These are phyloP conservation scores for Machimus atricapillus DNA, from an alignment of 2,888 invertebrate species.

Conservation along the genomic window DNA sequence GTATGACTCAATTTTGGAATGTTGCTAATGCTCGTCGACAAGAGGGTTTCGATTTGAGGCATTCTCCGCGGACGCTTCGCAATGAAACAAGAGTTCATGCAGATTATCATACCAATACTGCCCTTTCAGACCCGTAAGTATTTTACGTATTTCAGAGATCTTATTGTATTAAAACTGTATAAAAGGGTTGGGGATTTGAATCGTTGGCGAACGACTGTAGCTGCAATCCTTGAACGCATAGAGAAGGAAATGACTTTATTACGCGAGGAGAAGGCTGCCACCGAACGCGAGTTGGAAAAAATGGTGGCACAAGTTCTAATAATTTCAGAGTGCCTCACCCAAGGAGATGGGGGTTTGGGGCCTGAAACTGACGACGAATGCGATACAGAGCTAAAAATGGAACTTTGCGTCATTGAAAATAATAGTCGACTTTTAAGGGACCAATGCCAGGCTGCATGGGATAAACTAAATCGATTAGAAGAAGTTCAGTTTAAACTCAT, in stretches of 20 bases:
- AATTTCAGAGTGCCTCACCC: conserved; percentile 76
- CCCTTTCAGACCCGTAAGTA: conserved; percentile 71
- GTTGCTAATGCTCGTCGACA: conserved; percentile 71
- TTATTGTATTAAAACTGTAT: conserved; percentile 66
- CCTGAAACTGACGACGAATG: conserved; percentile 80
- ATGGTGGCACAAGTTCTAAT: conserved; percentile 72
- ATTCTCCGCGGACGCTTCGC: conserved; percentile 73
- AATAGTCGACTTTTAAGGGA: conserved; percentile 75
- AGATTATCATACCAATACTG: conserved; percentile 76
- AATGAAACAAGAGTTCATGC: conserved; percentile 78
- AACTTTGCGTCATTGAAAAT: conserved; percentile 75
- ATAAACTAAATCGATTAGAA: conserved; percentile 78
- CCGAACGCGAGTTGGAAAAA: conserved; percentile 77
- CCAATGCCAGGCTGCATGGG: conserved; percentile 80
- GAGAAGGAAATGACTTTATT: conserved; percentile 71
- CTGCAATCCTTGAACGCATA: conserved; percentile 67
- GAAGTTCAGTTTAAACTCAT: conserved; percentile 76
- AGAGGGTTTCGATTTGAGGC: conserved; percentile 75
- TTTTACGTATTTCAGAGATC: neutral
- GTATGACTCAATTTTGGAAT: conserved; percentile 74
- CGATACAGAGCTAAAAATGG: conserved; percentile 79
- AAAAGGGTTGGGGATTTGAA: conserved; percentile 67
- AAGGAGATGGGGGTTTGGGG: conserved; percentile 76
- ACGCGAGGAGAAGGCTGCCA: conserved; percentile 75
- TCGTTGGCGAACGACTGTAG: conserved; percentile 67